phyloP scores from a whole-genome alignment of 2,797 vertebrate genomes.

The Aldrovandia affinis region DNA sequence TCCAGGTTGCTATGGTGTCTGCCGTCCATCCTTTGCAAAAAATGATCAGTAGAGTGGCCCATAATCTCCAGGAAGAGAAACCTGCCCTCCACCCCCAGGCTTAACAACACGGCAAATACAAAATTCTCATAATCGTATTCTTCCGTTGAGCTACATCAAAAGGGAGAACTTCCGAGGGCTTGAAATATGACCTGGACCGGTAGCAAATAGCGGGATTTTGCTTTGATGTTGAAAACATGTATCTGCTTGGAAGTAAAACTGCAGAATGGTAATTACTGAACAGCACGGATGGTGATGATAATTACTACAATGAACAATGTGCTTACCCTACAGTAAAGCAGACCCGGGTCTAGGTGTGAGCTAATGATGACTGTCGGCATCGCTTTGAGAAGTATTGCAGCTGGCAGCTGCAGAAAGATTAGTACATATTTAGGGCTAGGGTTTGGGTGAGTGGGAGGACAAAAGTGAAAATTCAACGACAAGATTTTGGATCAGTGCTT shows the following conservation, averaged over 20 bases:
- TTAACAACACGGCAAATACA: background rate
- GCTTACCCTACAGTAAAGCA: background rate
- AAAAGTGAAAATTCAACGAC: background rate
- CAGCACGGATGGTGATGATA: conserved; percentile 41
- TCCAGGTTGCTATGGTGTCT: too few relatives aligned
- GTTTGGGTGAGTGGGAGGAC: background rate
- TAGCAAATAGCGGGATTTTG: background rate
- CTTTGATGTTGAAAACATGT: conserved; percentile 46
- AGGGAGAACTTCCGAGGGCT: background rate
- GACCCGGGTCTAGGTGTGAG: conserved; percentile 33
- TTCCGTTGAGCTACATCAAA: background rate
- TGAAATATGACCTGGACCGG: background rate
- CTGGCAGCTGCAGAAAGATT: conserved; percentile 7
- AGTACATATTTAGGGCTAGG: background rate
- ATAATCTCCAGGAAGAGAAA: background rate
- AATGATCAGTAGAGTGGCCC: background rate
- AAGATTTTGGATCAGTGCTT: background rate
- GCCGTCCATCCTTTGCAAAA: too few relatives aligned
- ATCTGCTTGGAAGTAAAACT: conserved; percentile 36
- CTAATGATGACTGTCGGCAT: conserved; percentile 29
- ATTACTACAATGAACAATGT: conserved; percentile 48
- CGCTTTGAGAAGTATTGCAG: background rate
- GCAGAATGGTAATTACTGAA: conserved; percentile 42
- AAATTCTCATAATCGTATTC: background rate
- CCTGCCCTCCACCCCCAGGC: background rate